These are phyloP conservation scores for Gopherus flavomarginatus DNA, from an alignment of 2,113 vertebrate genomes.

Conservation along the genomic window DNA sequence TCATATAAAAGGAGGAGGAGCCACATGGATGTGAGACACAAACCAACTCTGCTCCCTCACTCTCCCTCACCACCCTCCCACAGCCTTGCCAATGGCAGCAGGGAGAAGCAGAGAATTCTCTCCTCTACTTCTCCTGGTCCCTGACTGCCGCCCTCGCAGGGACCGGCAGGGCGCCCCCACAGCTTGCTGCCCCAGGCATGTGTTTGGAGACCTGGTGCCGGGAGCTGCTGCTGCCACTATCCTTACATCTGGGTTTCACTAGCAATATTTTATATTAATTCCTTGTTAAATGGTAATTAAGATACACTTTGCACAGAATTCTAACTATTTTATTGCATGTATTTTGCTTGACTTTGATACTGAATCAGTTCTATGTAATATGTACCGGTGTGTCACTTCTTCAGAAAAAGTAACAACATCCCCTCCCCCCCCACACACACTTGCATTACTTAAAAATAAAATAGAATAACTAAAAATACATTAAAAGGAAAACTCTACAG, in stretches of 20 bases:
- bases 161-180: too few relatives aligned
- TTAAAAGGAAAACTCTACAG: background rate
- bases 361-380: background rate
- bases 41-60: background rate
- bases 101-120: background rate
- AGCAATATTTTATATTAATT: conserved; percentile 17
- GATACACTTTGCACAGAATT: background rate
- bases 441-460: background rate
- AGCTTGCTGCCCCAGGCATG: too few relatives aligned
- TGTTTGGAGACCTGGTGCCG: too few relatives aligned
- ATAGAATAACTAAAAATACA: background rate
- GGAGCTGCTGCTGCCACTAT: background rate
- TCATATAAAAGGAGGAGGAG: background rate
- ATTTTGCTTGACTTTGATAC: background rate
- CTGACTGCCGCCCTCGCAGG: too few relatives aligned
- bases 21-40: background rate
- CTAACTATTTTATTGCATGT: background rate
- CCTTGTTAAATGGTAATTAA: background rate
- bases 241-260: background rate
- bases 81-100: background rate
- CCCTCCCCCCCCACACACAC: background rate
- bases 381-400: background rate
- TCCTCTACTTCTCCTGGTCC: background rate
- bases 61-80: too few relatives aligned
- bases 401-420: background rate